Base-by-base conservation (phyloP, 2,888 invertebrate genomes). In the Tanytarsus gracilentus region DNA sequence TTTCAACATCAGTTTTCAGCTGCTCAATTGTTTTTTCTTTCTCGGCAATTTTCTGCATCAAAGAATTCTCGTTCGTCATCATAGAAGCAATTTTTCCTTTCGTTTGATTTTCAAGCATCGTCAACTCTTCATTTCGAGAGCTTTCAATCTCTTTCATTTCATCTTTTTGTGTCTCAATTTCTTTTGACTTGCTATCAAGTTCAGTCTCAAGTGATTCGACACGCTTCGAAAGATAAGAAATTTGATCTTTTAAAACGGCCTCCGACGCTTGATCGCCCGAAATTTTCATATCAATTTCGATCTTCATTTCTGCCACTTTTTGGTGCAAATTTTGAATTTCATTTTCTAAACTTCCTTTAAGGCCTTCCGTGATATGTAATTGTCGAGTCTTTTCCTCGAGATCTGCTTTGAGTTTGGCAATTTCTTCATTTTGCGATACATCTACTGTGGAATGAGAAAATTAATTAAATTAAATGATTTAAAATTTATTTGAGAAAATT, bases 201-300 rank as follows among this genome's bases (percentile, higher is more conserved):
- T 78, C 77, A 76, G 76, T 76, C 71, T 75, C 77, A 25, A 77
- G 68, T 68, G 78, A 77, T 21, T 77, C 77, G 23, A 78, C 71
- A 69, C 78, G 62, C 14, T 18, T 21, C 48, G 62, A 63, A 8
- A 65, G 61, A 61, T 62, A 59, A 6, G 51, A 48, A 51, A 61
- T 50, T 51, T 63, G 55, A 14, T 64, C 60, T 11, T 58, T 39
- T 2, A 61, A 29, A 6, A 29, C 18, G 11, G 44, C 36, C 36
- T 61, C 63, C 55, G 23, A 51, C 14, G 49, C 56, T 27, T 50
- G 18, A n/a, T 36, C 29, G 2, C 48, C 40, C 4, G 40, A 50
- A 4, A 36, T 23, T 53, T 61, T 61, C 7, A 61, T 9, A 4
- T 62, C 61, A 16, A 62, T 26, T 11, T 53, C 50, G 6, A 29